Conservation (phyloP, 1,140 invertebrate genomes). For the Dreissena rostriformis region DNA sequence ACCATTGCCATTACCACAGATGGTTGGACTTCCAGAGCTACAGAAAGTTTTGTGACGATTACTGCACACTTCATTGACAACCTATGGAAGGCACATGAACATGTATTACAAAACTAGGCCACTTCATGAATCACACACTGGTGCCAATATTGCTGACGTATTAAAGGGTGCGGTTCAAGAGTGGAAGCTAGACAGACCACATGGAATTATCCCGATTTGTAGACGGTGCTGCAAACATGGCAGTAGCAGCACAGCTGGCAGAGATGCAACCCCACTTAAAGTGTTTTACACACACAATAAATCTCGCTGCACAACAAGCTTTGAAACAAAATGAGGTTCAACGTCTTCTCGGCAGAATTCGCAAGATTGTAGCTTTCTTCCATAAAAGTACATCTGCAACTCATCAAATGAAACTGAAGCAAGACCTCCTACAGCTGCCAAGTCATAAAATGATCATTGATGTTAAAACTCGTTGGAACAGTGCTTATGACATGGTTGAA, state of each 20-base stretch:
- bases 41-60: slow-evolving; percentile 32
- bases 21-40: slow-evolving; percentile 43
- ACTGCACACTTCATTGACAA: slow-evolving; percentile 28
- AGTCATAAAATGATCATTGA: slow-evolving; percentile 62
- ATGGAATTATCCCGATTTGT: not conserved
- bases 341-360: slow-evolving; percentile 6
- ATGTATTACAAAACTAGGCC: slow-evolving; percentile 42
- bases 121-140: slow-evolving; percentile 39
- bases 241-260: no score
- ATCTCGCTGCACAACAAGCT: slow-evolving; percentile 47
- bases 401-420: slow-evolving; percentile 45
- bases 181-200: no score
- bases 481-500: slow-evolving; percentile 64
- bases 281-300: slow-evolving; percentile 54
- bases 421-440: slow-evolving; percentile 28
- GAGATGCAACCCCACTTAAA: slow-evolving; percentile 33
- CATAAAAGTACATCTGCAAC: slow-evolving; percentile 41
- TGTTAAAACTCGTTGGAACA: slow-evolving; percentile 64
- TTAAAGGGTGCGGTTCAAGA: slow-evolving; percentile 32
- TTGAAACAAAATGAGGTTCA: slow-evolving; percentile 17
- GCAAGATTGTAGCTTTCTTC: slow-evolving; percentile 41
- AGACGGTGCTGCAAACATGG: slow-evolving; percentile 55
- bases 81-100: slow-evolving; percentile 23
- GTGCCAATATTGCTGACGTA: slow-evolving; percentile 43
- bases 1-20: slow-evolving; percentile 9